A percentile compares a stretch with the other conserved stretches of the same genome.
Conservation (phyloP, 2,797 vertebrate species). For the Cetoscarus ocellatus region DNA sequence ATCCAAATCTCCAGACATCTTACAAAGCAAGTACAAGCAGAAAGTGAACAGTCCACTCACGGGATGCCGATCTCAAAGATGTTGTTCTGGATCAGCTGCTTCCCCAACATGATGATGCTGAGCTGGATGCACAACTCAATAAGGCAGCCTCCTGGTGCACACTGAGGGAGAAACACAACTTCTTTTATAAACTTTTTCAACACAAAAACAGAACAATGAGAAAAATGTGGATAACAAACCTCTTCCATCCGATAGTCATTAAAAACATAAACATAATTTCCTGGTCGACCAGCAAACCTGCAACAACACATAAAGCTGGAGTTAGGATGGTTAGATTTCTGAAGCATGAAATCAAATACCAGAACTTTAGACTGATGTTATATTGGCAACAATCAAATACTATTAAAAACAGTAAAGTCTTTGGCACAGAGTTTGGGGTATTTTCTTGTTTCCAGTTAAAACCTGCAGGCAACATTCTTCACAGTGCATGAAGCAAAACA, state of each 20-base stretch:
- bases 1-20: background rate
- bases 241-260: constrained; percentile 96
- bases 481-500: too few species aligned
- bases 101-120: constrained; percentile 99
- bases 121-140: constrained; percentile 98
- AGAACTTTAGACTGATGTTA: too few species aligned
- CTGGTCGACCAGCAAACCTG: constrained; percentile 96
- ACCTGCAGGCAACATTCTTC: too few species aligned
- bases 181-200: background rate
- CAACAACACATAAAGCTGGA: constrained; percentile 12
- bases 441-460: too few species aligned
- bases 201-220: background rate
- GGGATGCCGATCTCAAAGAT: constrained; percentile 98
- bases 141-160: constrained; percentile 96
- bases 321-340: background rate
- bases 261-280: constrained; percentile 94
- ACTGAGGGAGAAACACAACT: constrained; percentile 80
- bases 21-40: background rate
- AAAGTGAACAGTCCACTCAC: constrained; percentile 81
- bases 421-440: too few species aligned
- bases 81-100: constrained; percentile 99
- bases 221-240: constrained; percentile 73
- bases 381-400: too few species aligned
- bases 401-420: too few species aligned
- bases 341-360: too few species aligned